Evolutionary conservation across 2,888 invertebrate species (phyloP).

Genomic region (Seira musarum): DNA sequence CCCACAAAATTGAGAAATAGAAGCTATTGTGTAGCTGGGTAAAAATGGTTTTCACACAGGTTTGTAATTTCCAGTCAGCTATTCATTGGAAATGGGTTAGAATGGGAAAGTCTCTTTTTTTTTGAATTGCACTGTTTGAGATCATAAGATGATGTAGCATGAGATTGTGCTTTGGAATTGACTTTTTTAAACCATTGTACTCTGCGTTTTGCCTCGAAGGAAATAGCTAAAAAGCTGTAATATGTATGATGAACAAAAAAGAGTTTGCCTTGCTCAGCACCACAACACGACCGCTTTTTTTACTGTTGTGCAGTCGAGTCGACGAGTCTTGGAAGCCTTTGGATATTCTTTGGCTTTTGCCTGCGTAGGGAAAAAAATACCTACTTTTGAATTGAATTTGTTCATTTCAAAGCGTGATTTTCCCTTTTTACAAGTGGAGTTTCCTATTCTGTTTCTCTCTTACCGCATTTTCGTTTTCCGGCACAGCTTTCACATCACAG

Average conservation of each 20-base stretch:
- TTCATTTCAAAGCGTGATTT: not conserved
- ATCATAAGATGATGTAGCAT: not conserved
- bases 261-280: no score
- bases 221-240: not conserved
- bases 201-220: no score
- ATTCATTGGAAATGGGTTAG: not conserved
- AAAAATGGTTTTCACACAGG: constrained; percentile 4
- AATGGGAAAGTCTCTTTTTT: not conserved
- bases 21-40: not conserved
- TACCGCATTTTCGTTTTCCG: no score
- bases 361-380: not conserved
- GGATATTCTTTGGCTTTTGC: not conserved
- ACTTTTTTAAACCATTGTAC: not conserved
- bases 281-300: not conserved
- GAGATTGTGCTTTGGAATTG: not conserved
- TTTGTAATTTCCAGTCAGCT: constrained; percentile 44
- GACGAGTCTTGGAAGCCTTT: no score
- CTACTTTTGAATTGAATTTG: not conserved
- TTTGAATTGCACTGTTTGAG: not conserved
- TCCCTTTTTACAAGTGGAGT: not conserved
- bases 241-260: not conserved
- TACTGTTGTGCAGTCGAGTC: not conserved
- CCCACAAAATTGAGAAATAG: not conserved
- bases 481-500: no score
- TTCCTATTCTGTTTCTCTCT: not conserved